Percentiles rank a stretch among this genome's conserved stretches.
Conservation (phyloP, 2,113 vertebrate genomes). For the Coracopsis vasa region DNA sequence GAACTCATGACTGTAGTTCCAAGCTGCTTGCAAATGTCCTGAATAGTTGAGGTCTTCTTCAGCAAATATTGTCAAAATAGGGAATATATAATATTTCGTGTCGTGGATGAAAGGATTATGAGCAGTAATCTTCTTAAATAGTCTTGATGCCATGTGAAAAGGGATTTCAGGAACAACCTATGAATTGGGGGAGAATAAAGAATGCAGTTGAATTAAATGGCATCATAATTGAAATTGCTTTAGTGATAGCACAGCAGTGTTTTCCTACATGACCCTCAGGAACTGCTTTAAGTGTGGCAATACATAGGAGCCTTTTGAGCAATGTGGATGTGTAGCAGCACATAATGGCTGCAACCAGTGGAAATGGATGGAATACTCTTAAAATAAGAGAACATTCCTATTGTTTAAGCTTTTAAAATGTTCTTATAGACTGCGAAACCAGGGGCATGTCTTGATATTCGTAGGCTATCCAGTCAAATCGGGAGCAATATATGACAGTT, state of each 20-base stretch:
- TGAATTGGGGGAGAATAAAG: rapidly evolving
- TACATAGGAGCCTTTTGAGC: neutral
- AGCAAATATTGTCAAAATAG: neutral
- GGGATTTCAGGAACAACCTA: neutral
- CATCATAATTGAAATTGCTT: neutral
- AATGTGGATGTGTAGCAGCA: neutral
- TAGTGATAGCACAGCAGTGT: neutral
- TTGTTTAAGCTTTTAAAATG: neutral
- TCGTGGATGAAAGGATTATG: neutral
- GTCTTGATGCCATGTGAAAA: neutral
- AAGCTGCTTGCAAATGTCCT: neutral
- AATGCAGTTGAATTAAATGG: neutral
- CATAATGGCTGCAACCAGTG: neutral
- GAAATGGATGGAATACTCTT: neutral
- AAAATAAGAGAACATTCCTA: neutral
- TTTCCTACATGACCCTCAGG: neutral
- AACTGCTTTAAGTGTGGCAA: neutral
- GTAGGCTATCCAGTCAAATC: neutral
- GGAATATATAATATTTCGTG: neutral
- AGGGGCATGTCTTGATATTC: neutral
- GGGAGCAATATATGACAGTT: neutral
- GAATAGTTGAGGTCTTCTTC: neutral
- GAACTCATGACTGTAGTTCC: neutral
- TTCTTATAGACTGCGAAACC: neutral
- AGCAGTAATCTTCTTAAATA: neutral